phyloP scores from a whole-genome alignment of 2,797 vertebrate genomes.

The Sphenodon punctatus region DNA sequence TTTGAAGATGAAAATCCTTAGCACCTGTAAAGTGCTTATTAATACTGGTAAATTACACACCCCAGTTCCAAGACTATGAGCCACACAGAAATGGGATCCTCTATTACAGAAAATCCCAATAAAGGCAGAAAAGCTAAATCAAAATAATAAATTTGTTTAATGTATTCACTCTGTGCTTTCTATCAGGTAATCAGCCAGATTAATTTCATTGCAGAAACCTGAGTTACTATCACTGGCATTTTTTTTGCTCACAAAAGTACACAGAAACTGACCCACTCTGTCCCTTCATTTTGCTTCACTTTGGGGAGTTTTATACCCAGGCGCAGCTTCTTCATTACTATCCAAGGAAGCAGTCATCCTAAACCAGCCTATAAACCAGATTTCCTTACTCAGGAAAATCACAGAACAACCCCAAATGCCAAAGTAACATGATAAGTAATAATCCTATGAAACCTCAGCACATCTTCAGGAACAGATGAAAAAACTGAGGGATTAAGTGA shows the following conservation, averaged over 20 bases:
- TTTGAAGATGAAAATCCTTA: slow-evolving; percentile 27
- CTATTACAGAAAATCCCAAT: background rate
- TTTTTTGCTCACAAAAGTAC: background rate
- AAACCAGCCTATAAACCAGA: background rate
- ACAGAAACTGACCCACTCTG: background rate
- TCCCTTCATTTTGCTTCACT: background rate
- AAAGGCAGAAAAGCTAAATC: background rate
- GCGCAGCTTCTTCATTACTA: background rate
- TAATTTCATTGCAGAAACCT: background rate
- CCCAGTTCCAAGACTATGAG: background rate
- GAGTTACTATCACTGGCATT: background rate
- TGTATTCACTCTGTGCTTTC: background rate
- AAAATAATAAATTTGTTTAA: background rate
- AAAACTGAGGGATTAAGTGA: background rate
- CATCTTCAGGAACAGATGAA: background rate
- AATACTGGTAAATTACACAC: slow-evolving; percentile 1
- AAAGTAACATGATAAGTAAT: background rate
- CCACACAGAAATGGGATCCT: background rate
- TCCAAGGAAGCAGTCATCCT: background rate
- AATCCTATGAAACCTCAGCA: background rate
- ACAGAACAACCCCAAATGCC: background rate
- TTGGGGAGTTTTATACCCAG: background rate
- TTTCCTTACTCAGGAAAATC: background rate
- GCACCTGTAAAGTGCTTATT: slow-evolving; percentile 5
- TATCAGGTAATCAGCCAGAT: background rate